phyloP scores from a whole-genome alignment of 1,140 invertebrate species.

The Theocolax elegans region DNA sequence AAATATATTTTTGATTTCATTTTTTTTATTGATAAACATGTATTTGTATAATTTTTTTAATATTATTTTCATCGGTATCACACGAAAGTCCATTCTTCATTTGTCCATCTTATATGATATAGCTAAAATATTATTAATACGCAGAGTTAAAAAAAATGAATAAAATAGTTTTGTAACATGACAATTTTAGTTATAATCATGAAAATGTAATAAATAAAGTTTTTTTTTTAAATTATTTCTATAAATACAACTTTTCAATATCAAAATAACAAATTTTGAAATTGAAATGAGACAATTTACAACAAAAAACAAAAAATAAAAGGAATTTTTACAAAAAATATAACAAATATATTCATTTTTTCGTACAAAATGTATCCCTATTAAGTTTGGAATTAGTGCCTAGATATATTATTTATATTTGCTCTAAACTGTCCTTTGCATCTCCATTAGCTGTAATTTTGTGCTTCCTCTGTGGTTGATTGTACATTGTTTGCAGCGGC shows the following conservation, averaged over 20 bases:
- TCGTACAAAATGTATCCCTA: conserved; percentile 43
- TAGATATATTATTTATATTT: conserved; percentile 50
- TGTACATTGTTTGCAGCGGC: conserved; percentile 81
- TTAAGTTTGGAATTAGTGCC: conserved; percentile 47
- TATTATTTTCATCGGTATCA: conserved; percentile 37
- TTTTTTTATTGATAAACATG: conserved; percentile 13
- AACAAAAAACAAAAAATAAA: conserved; percentile 27
- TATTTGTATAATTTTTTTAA: conserved; percentile 14
- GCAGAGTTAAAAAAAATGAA: conserved; percentile 9
- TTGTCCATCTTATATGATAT: background rate
- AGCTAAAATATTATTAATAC: conserved; percentile 28
- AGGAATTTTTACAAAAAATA: conserved; percentile 24
- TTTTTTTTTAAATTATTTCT: too few relatives aligned
- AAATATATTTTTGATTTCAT: conserved; percentile 35
- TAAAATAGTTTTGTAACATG: conserved; percentile 14
- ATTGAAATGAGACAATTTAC: conserved; percentile 16
- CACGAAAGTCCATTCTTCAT: conserved; percentile 41
- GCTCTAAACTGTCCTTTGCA: conserved; percentile 54
- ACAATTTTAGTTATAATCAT: too few relatives aligned
- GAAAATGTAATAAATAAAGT: too few relatives aligned
- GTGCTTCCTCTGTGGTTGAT: conserved; percentile 62
- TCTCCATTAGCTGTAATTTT: conserved; percentile 65
- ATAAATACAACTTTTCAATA: conserved; percentile 25
- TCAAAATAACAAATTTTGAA: conserved; percentile 25
- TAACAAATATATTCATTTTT: conserved; percentile 19